Base-by-base conservation (phyloP, 2,888 invertebrate species). In the Carcina quercana region DNA sequence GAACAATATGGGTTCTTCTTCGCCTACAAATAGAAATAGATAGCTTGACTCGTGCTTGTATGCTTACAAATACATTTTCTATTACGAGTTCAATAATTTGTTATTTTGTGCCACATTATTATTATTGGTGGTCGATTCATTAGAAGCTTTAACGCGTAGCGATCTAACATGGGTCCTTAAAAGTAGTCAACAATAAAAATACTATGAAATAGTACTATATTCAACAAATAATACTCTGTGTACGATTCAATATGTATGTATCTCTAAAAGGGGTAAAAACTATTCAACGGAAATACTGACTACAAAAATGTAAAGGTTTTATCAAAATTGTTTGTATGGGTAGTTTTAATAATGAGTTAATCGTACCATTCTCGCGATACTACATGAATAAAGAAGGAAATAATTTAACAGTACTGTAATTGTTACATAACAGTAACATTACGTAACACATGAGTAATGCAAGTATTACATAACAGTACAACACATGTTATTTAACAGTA, bases 181-280 rank as follows among this genome's bases (percentile, higher is more conserved):
- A 80, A 82, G 82, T 82, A 82, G 82, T 79, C 69, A 82, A 82
- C 82, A 75, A 74, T 72, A 35, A 67, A 71, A 71, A 70, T 64
- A 64, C 64, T 70, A 71, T 60, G 64, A 67, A 67, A 67, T 67
- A 65, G 60, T 53, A 43, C 49, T 60, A 64, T 57, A 51, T 53
- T 59, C 60, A 64, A 65, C 63, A 59, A 65, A 63, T 59, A 50
- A 53, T 52, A 53, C 51, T 47, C 59, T 24, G 13, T 60, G 59
- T 57, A 51, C 50, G 46, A 59, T 55, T 49, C 47, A 40, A n/a
- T n/a, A n/a, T n/a, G n/a, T 48, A 49, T 43, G 50, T 50, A 52
- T 53, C 40, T 56, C 49, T 63, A 71, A 71, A 74, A 72, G 66
- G 68, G 70, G 64, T 74, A 73, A 64, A n/a, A 68, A 59, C 59